Evolutionary conservation across 1,140 invertebrate species (phyloP).

Genomic region (Leptinotarsa texana): DNA sequence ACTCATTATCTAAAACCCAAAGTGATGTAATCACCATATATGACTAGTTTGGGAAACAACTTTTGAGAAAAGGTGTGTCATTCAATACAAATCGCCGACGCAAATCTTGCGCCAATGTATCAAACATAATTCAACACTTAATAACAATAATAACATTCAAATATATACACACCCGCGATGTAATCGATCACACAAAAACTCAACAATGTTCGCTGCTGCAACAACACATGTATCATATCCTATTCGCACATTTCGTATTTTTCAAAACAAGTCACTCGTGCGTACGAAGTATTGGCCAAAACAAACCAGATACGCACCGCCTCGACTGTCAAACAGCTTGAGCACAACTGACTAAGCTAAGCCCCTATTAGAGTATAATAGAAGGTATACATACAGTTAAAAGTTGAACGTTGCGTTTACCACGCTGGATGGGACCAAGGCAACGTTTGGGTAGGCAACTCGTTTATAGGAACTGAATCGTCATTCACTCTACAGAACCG

Average conservation of each 20-base stretch:
- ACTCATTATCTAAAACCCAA: slow-evolving; percentile 10
- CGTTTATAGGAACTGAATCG: slow-evolving; percentile 2
- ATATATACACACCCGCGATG: neutral
- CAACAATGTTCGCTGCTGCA: neutral
- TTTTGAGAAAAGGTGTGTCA: slow-evolving; percentile 22
- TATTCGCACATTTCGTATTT: slow-evolving; percentile 4
- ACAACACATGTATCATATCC: neutral
- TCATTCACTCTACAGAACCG: slow-evolving; percentile 2
- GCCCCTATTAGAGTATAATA: slow-evolving; percentile 5
- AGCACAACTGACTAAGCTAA: neutral
- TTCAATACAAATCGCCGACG: slow-evolving; percentile 15
- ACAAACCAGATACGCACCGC: slow-evolving; percentile 2
- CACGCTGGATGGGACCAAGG: neutral
- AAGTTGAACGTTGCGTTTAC: neutral
- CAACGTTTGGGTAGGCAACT: neutral
- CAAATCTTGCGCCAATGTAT: slow-evolving; percentile 19
- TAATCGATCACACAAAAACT: neutral
- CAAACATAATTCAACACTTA: slow-evolving; percentile 1
- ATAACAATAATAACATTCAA: slow-evolving; percentile 4
- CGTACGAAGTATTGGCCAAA: neutral
- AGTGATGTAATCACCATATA: slow-evolving; percentile 15
- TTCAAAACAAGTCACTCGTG: slow-evolving; percentile 3
- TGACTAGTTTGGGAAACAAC: slow-evolving; percentile 22
- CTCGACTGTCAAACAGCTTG: neutral
- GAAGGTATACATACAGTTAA: slow-evolving; percentile 1